A percentile compares a stretch with the other conserved stretches of the same genome.
These are phyloP conservation scores for Eulithis prunata DNA, from an alignment of 2,888 invertebrate species.

Conservation along the genomic window DNA sequence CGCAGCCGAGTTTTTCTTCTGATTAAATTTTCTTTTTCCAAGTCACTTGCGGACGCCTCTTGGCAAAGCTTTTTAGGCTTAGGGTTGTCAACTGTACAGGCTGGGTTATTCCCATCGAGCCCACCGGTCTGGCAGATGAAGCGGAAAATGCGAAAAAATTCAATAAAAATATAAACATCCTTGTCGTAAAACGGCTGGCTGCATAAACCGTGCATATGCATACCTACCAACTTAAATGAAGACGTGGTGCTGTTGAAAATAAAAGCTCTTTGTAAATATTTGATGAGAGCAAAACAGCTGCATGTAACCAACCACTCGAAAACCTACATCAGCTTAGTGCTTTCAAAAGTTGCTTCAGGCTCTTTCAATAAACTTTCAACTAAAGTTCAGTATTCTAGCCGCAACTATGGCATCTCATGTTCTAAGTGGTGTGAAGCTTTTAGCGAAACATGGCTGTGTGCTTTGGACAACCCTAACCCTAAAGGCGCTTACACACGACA, in stretches of 20 bases:
- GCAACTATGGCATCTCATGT: conserved; percentile 8
- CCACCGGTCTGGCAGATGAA: conserved; percentile 10
- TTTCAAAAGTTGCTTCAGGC: conserved; percentile 2
- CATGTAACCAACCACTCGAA: background rate
- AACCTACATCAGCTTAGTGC: background rate
- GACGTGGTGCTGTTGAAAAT: background rate
- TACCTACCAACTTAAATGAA: background rate
- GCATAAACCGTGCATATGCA: background rate
- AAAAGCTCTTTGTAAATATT: background rate
- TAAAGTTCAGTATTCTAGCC: conserved; percentile 12
- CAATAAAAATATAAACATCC: background rate
- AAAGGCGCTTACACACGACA: conserved; percentile 1
- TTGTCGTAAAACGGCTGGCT: background rate
- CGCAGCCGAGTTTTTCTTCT: conserved; percentile 21
- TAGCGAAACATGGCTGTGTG: conserved; percentile 17
- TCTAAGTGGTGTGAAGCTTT: conserved; percentile 15
- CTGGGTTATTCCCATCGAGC: no score
- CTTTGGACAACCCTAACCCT: conserved; percentile 21
- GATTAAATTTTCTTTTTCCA: conserved; percentile 35
- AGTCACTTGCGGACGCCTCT: conserved; percentile 27
- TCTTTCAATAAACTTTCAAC: conserved; percentile 10
- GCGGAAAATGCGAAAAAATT: conserved; percentile 10
- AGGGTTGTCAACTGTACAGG: conserved; percentile 22
- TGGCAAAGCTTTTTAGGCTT: conserved; percentile 31
- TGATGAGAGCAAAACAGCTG: background rate